A percentile compares a stretch with the other conserved stretches of the same genome.
Evolutionary conservation across 2,888 invertebrate species (phyloP).

Genomic region (Epirrhoe alternata): DNA sequence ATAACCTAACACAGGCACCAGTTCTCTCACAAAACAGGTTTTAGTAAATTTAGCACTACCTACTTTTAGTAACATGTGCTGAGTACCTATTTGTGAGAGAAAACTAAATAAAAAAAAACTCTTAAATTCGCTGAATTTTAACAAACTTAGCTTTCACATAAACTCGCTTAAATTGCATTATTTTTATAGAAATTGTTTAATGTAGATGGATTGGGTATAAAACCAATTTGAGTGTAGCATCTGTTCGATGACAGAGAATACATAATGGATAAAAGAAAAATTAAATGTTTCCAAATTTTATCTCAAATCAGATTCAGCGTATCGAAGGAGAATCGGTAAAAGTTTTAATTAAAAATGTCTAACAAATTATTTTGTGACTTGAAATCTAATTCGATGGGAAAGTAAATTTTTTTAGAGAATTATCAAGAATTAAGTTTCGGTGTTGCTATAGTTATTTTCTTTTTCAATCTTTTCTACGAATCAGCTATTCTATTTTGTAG

Average conservation of each 20-base stretch:
- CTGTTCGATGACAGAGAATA: constrained; percentile 41
- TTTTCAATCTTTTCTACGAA: constrained; percentile 4
- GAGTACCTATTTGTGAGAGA: no score
- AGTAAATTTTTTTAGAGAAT: constrained; percentile 1
- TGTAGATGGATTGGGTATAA: constrained; percentile 21
- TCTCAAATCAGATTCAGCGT: constrained; percentile 6
- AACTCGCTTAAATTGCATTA: neutral
- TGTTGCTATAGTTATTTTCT: constrained; percentile 1
- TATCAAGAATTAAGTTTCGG: neutral
- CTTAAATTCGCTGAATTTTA: neutral
- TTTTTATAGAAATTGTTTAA: neutral
- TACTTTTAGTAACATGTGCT: no score
- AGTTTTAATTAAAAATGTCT: constrained; percentile 27
- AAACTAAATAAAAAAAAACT: neutral
- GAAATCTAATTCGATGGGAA: constrained; percentile 16
- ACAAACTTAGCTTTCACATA: neutral
- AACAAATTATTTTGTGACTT: constrained; percentile 22
- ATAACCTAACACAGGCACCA: no score
- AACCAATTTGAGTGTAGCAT: constrained; percentile 37
- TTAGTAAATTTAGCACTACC: no score
- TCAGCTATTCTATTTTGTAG: constrained; percentile 15
- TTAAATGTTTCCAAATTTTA: constrained; percentile 9
- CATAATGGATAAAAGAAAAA: constrained; percentile 39
- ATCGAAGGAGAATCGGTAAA: constrained; percentile 13
- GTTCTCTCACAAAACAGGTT: no score